Base-by-base conservation (phyloP, 2,888 invertebrate species). In the Acleris cristana region DNA sequence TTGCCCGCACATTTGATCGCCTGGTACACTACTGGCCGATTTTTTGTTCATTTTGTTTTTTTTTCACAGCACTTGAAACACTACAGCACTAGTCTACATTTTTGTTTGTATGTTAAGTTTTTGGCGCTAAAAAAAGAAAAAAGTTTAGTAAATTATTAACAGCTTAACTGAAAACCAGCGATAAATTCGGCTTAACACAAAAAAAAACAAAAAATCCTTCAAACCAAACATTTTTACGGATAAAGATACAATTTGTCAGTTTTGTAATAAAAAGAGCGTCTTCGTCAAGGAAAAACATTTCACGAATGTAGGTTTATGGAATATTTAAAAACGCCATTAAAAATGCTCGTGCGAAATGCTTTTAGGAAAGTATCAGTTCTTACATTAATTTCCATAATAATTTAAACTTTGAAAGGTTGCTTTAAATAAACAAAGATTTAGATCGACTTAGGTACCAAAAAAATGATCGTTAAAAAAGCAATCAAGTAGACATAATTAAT, bases 1-100 rank as follows among this genome's bases (percentile, higher is more conserved):
- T 87, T 90, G 91, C 89, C 89, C 90, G 77, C 83, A 84, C 78
- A 79, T 72, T 71, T 76, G 80, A 76, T 83, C 83, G 79, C 85
- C 81, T 80, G 80, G 74, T 65, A 75, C 76, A 58, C 79, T 70
- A 69, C 79, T 79, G 62, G 75, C 84, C 80, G 76, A 73, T 71
- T 86, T 84, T 72, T 82, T 83, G 75, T 87, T 86, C 87, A 87
- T 87, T 78, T 83, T 86, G 77, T 70, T 59, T 71, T 71, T 71
- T 79, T 79, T 74, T 76, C 76, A 61, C 57, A 57, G 62, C 57
- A 63, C 67, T 62, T 61, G 62, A 67, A 67, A 67, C 67, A 67
- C 67, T 63, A 64, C 57, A 40, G 4, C 40, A 62, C 51, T 60
- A 52, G 62, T 67, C 66, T 58, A 67, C 67, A 67, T 67, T 63